Base-by-base conservation (phyloP, 2,888 invertebrate genomes). In the Embidobia sp. region DNA sequence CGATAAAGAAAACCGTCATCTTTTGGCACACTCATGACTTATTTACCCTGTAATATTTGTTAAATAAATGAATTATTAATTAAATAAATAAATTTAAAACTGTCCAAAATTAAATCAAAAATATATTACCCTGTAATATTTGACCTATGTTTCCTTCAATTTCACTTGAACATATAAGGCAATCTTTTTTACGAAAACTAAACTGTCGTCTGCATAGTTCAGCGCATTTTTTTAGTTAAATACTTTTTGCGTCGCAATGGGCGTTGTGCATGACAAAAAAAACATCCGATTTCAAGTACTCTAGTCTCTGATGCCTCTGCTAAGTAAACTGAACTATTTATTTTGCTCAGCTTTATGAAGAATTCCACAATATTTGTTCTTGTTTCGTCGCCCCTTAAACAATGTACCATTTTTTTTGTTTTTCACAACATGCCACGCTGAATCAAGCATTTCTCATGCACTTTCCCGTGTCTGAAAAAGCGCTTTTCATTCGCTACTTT, bases 171-270 rank as follows among this genome's bases (percentile, higher is more conserved):
- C 79, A 1, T 61, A 63, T 4, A 66, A 42, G 0, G 73, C 40
- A 3, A 79, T 42, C 8, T 72, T 77, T 33, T 66, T 80, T 0
- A 80, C 79, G 0, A 80, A 83, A 7, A 83, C 19, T 29, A 82
- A 61, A 27, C 64, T 79, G 11, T 76, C 79, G 11, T 69, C 63
- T 1, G 81, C n/a, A n/a, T n/a, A 35, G 5, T 72, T 13, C 0
- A 78, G 81, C 3, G 82, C 76, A 26, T 59, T 83, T 67, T 7
- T 61, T 13, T 27, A 82, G 35, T 16, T 27, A n/a, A n/a, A 27
- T 15, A 82, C 64, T 37, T 51, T 26, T 31, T 19, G 27, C 55
- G 42, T n/a, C 0, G 79, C 77, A 6, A 57, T 49, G 3, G 51
- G 40, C 4, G 77, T 51, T 5, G 79, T 13, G 5, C 51, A 44